These are phyloP conservation scores for Pelodiscus sinensis DNA, from an alignment of 2,113 vertebrate species.

Conservation along the genomic window DNA sequence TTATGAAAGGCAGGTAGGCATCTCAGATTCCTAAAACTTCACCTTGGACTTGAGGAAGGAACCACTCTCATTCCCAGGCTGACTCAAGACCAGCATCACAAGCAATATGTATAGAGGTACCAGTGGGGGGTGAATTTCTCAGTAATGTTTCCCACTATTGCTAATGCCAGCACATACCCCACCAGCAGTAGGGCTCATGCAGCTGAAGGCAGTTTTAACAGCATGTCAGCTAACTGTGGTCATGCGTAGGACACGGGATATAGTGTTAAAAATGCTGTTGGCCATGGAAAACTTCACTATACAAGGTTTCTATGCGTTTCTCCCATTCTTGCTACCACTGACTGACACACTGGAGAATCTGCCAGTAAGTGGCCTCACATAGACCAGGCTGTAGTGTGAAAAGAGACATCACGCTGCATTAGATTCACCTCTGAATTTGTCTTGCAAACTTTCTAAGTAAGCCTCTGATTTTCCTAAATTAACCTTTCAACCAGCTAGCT, in stretches of 20 bases:
- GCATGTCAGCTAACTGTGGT: background rate
- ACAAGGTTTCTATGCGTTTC: background rate
- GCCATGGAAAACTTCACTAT: background rate
- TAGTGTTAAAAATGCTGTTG: background rate
- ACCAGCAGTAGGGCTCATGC: background rate
- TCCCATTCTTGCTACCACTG: background rate
- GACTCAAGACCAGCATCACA: background rate
- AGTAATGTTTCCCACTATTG: background rate
- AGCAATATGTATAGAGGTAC: background rate
- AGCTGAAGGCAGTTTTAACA: background rate
- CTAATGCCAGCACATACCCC: background rate
- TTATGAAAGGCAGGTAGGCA: accelerated
- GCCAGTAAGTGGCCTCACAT: background rate
- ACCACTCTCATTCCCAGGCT: background rate
- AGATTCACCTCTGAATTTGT: background rate
- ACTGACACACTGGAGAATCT: background rate
- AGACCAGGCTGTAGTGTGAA: background rate
- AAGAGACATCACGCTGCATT: background rate
- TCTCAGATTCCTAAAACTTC: background rate
- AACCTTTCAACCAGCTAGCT: background rate
- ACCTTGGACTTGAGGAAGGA: background rate
- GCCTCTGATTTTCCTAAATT: background rate
- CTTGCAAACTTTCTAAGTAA: background rate
- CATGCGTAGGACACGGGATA: background rate
- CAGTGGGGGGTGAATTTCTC: background rate